Evolutionary conservation across 2,113 vertebrate species (phyloP).

Genomic region (Nansenia antarctica): DNA sequence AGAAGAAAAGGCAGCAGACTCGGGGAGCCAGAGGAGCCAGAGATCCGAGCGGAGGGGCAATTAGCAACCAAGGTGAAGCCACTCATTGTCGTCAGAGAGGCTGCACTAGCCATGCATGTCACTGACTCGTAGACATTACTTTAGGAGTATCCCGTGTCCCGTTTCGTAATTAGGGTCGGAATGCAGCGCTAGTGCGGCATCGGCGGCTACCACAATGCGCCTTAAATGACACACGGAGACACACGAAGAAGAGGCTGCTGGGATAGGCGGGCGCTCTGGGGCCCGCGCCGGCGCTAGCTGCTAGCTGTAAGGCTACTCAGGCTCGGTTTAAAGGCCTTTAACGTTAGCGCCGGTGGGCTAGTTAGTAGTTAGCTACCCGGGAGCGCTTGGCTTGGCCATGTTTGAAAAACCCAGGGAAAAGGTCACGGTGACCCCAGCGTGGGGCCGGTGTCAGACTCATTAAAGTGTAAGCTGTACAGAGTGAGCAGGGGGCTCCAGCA

Average conservation of each 20-base stretch:
- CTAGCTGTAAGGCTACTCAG: background rate
- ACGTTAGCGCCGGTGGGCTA: background rate
- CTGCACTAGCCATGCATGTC: conserved; percentile 63
- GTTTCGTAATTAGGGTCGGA: conserved; percentile 66
- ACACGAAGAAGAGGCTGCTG: conserved; percentile 32
- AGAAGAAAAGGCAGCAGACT: conserved; percentile 47
- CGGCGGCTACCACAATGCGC: conserved; percentile 35
- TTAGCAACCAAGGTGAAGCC: conserved; percentile 73
- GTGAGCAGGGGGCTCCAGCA: conserved; percentile 46
- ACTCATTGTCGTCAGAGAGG: conserved; percentile 62
- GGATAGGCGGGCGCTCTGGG: background rate
- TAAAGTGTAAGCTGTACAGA: conserved; percentile 75
- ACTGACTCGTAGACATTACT: conserved; percentile 47
- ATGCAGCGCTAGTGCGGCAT: conserved; percentile 47
- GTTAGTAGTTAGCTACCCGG: conserved; percentile 10
- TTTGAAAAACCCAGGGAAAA: conserved; percentile 55
- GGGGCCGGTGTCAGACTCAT: conserved; percentile 69
- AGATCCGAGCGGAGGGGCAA: conserved; percentile 61
- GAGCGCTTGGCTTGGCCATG: conserved; percentile 44
- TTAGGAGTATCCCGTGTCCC: conserved; percentile 57
- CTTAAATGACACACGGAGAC: conserved; percentile 56
- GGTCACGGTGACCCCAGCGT: conserved; percentile 70
- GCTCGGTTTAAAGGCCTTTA: background rate
- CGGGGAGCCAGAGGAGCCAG: conserved; percentile 51
- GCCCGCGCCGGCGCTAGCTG: background rate